Base-by-base conservation (phyloP, 2,113 vertebrate species). In the Phrynosoma blainvillii region DNA sequence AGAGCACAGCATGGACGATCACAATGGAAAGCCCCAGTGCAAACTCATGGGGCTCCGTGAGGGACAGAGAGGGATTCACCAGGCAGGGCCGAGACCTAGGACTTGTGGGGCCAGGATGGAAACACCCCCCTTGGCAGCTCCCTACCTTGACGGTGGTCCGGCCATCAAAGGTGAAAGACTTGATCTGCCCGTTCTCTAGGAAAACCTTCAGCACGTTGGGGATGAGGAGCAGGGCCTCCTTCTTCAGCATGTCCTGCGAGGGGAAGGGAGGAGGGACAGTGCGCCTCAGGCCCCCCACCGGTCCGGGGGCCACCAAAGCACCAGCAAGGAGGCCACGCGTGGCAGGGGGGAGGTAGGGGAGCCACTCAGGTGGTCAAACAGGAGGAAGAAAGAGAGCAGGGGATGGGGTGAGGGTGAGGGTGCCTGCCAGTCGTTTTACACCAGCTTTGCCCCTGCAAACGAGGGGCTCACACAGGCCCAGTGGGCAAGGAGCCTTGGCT, bases 161-260 rank as follows among this genome's bases (percentile, higher is more conserved):
- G 95, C 98, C 98, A 94, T 99, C 99, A 59, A 99, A 99, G 0
- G 99, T 99, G 94, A 99, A 99, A 74, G 98, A 99, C 96, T 99
- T 99, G 95, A 99, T 99, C 95, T 99, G 99, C 86, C 99, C 99
- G 74, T 99, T 99, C 97, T 99, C 99, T 96, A 99, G 96, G 96
- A 99, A 99, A 94, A 99, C 99, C 97, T 99, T 99, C 96, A 99
- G 94, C 92, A 99, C 98, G 20, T 99, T 99, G 94, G 99, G 98
- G 94, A 99, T 99, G 94, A 99, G 98, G 85, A 99, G 98, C 93
- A 99, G 97, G 79, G 98, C 98, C 96, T 99, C 98, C 96, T 99
- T 98, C 97, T 99, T 99, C 96, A 99, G 96, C 98, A 99, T 99
- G 95, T 98, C 98, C 99, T 99, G 96, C 92, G 83, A 93, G 87